phyloP scores from a whole-genome alignment of 2,888 invertebrate genomes.

The Stenchaetothrips biformis region DNA sequence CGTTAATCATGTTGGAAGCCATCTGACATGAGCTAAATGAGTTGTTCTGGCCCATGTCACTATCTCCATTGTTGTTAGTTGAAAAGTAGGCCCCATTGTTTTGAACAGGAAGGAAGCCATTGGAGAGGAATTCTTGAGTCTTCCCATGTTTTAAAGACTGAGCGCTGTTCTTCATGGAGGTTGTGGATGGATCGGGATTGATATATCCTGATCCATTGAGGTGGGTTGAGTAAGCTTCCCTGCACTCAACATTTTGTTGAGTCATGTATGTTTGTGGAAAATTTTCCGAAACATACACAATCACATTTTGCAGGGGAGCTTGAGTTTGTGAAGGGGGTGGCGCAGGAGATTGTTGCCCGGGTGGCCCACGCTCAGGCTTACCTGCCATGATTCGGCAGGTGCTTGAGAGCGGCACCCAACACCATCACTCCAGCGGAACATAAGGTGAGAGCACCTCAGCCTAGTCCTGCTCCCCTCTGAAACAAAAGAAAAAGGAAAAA shows the following conservation, averaged over 20 bases:
- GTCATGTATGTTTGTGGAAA: conserved; percentile 13
- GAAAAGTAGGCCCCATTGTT: conserved; percentile 23
- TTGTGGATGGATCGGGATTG: neutral
- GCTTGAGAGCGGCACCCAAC: conserved; percentile 28
- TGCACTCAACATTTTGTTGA: conserved; percentile 11
- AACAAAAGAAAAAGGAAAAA: neutral
- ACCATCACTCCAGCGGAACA: conserved; percentile 31
- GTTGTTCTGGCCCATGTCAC: neutral
- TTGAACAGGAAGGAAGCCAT: conserved; percentile 25
- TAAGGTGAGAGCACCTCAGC: conserved; percentile 13
- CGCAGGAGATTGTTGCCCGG: conserved; percentile 30
- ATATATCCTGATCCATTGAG: conserved; percentile 19
- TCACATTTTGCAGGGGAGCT: conserved; percentile 32
- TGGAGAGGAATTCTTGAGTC: conserved; percentile 27
- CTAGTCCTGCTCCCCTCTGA: conserved; percentile 13
- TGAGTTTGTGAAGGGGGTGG: conserved; percentile 7
- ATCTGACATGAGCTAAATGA: neutral
- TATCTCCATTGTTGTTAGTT: conserved; percentile 10
- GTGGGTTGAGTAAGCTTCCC: conserved; percentile 29
- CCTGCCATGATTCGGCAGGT: conserved; percentile 33
- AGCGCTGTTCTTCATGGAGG: conserved; percentile 28
- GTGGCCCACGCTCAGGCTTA: conserved; percentile 34
- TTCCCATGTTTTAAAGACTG: conserved; percentile 29
- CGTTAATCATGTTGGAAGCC: neutral
- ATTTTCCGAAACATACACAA: conserved; percentile 34